Conservation (phyloP, 2,113 vertebrate genomes). For the Stictonetta naevosa region DNA sequence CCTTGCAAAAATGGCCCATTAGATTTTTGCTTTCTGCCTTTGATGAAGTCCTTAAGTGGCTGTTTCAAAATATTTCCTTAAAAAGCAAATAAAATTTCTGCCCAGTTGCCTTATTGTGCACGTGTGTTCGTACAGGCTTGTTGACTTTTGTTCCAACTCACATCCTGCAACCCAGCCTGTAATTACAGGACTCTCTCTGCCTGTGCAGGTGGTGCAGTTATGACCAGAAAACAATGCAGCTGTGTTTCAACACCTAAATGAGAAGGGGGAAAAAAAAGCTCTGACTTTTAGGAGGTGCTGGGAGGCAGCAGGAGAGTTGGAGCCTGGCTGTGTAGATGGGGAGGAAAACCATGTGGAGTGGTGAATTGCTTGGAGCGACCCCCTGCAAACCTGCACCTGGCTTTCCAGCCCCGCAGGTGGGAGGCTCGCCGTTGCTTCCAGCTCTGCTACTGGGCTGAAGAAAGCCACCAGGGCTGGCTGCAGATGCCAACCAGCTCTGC, state of each 20-base stretch:
- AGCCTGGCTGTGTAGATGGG: neutral
- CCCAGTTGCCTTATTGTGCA: neutral
- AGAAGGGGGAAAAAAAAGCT: neutral
- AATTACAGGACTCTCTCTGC: neutral
- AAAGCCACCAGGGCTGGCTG: too few species aligned
- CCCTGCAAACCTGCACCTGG: neutral
- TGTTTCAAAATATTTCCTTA: neutral
- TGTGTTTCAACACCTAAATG: neutral
- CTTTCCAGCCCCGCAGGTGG: fast-evolving
- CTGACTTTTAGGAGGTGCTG: neutral
- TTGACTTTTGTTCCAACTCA: neutral
- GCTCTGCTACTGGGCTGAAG: neutral
- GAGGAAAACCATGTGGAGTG: fast-evolving
- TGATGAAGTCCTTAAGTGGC: neutral
- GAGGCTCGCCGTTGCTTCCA: neutral
- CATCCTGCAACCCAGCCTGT: neutral
- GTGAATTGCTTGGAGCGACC: fast-evolving
- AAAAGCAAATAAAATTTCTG: neutral
- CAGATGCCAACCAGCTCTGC: neutral
- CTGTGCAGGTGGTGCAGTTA: neutral
- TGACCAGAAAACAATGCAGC: neutral
- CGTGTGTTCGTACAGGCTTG: fast-evolving
- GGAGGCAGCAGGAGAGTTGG: neutral
- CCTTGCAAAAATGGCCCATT: neutral
- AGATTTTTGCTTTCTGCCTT: neutral